Conservation (phyloP, 2,797 vertebrate genomes). For the Triplophysa bombifrons region DNA sequence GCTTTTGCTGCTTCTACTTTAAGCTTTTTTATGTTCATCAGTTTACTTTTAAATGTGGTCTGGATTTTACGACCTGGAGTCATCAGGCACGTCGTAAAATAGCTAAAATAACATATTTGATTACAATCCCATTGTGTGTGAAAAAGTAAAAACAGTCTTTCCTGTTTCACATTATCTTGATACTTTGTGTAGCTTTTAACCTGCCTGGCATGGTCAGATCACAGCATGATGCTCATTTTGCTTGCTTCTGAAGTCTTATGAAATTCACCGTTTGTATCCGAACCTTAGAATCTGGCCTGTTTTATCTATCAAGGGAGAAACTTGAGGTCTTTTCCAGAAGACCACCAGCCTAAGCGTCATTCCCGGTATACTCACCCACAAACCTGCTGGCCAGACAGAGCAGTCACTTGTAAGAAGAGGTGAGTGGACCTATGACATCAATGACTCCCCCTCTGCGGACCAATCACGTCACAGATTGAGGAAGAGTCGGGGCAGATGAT, state of each 20-base stretch:
- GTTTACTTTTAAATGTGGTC: conserved; percentile 54
- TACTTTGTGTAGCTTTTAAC: neutral
- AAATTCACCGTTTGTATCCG: conserved; percentile 3
- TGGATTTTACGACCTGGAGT: conserved; percentile 35
- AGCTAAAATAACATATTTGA: conserved; percentile 51
- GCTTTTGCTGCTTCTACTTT: conserved; percentile 56
- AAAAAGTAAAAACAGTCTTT: conserved; percentile 9
- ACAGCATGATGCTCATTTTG: conserved; percentile 12
- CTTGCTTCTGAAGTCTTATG: neutral
- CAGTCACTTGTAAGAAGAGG: conserved; percentile 52
- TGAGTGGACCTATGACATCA: conserved; percentile 59
- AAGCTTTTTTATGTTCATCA: conserved; percentile 51
- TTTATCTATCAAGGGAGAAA: conserved; percentile 31
- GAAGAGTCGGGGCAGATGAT: conserved; percentile 17
- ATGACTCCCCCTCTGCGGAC: conserved; percentile 40
- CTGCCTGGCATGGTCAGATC: neutral
- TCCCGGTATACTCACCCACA: conserved; percentile 56
- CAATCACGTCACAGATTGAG: conserved; percentile 44
- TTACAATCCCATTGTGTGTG: conserved; percentile 31
- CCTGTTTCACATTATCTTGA: neutral
- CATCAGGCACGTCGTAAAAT: conserved; percentile 48
- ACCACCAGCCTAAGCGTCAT: conserved; percentile 66
- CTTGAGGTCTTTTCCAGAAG: conserved; percentile 68
- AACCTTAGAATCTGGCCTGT: conserved; percentile 17
- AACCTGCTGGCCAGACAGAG: conserved; percentile 46